Evolutionary conservation across 2,797 vertebrate genomes (phyloP), one percentile per base, ranked within the genome.

Genomic region (Huso huso): DNA sequence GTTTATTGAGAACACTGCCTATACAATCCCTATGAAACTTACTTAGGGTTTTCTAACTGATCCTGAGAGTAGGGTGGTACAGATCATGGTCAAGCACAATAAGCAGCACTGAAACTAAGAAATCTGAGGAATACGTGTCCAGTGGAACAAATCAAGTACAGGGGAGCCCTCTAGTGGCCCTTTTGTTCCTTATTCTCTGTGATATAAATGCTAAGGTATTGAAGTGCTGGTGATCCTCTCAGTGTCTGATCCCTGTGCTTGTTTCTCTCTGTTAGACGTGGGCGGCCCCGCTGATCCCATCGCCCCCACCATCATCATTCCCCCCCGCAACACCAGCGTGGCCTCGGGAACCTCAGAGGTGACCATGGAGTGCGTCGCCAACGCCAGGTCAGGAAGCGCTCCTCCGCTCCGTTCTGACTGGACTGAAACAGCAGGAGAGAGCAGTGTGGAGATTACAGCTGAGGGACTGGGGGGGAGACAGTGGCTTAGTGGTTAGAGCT

Each of bases 361-460:
- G 76, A 96, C 90, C 9, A 86, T 99, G 92, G 95, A 99, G 81
- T 99, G 96, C 0, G 93, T 98, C 66, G 96, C 96, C 80, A 98
- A 98, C 0, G 96, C 96, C 79, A 94, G 96, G 96, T 87, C 62
- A 84, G 82, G 76, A 0, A 8, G 0, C 6, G 0, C 49, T 6
- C 11, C 10, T 62, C 6, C 12, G 8, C 23, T 53, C 58, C 57
- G 8, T 12, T 3, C 48, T 11, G 11, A 3, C 11, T 51, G 48
- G 3, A 53, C 48, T 50, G 59, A 50, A 51, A 51, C 63, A 51
- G 18, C 10, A 37, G 12, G 48, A 61, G 48, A 8, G 62, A 52
- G 11, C n/a, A 18, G 1, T 58, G 55, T 58, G n/a, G 55, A 11
- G 11, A 53, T 8, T 12, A 8, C 9, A 9, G 8, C 52, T 53